Evolutionary conservation across 1,140 invertebrate species (phyloP), one percentile per base, ranked within the genome.

Genomic region (Drosophila parvula): DNA sequence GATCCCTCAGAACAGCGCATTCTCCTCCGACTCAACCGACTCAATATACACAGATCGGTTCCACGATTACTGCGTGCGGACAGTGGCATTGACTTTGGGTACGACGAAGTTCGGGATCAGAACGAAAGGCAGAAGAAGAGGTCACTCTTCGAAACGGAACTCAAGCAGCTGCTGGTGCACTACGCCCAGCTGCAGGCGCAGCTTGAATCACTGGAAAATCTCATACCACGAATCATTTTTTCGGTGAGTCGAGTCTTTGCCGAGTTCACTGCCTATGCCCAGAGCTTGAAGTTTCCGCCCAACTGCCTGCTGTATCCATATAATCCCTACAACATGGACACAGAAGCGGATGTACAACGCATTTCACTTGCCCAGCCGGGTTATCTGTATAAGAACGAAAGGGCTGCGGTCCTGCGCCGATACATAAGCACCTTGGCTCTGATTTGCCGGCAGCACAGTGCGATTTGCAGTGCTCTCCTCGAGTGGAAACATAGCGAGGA

Each of bases 391-490:
- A 48, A 30, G 2, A 51, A 62, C 6, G 90, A 91, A 53, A 59
- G 68, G 0, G 82, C 71, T 12, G 9, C 86, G 27, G 58, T 78
- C 8, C 28, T 91, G 12, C 88, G 90, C 30, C 78, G 90, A 7
- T 91, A 90, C 51, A 60, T 90, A 11, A 80, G 78, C 11, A 82
- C 70, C 8, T 61, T 91, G 53, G 70, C 79, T 3, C 10, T 84
- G 16, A 86, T 91, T 36, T 91, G 90, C 41, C 18, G 67, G 36
- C 43, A 61, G 11, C 38, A 83, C 12, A 50, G 43, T 6, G 47
- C 38, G 1, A 53, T 91, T 32, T 63, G 65, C 0, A 43, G 56
- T 0, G 48, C 71, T 5, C 55, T 91, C 3, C 40, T 91, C 7
- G 9, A 55, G 12, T 41, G 68, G 22, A 70, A 79, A n/a, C 69